Percentiles rank a stretch among this genome's conserved stretches.
phyloP scores from a whole-genome alignment of 2,888 invertebrate genomes.

The Agrilus mali region DNA sequence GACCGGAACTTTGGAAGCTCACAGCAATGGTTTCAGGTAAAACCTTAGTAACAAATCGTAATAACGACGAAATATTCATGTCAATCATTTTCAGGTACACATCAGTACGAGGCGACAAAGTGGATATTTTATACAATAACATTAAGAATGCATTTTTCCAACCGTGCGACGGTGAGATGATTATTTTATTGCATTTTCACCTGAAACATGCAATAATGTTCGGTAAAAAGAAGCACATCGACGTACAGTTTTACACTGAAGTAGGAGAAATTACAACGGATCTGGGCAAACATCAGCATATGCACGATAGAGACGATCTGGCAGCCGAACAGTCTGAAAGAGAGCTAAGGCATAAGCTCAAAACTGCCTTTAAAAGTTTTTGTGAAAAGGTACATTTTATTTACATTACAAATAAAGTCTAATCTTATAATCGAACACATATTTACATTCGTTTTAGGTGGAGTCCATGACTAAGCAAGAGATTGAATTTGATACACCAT shows the following conservation, averaged over 20 bases:
- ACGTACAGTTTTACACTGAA: slow-evolving; percentile 99
- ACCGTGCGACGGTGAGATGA: slow-evolving; percentile 98
- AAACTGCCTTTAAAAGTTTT: slow-evolving; percentile 96
- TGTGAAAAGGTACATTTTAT: slow-evolving; percentile 68
- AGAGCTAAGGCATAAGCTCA: slow-evolving; percentile 90
- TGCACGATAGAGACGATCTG: slow-evolving; percentile 98
- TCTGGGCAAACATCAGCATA: slow-evolving; percentile 97
- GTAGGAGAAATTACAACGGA: slow-evolving; percentile 99
- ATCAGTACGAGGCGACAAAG: slow-evolving; percentile 98
- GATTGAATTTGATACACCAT: slow-evolving; percentile 97
- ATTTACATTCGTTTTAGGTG: slow-evolving; percentile 35
- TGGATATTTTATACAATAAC: slow-evolving; percentile 98
- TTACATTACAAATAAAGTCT: not conserved
- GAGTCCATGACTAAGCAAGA: slow-evolving; percentile 92
- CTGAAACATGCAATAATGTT: slow-evolving; percentile 99
- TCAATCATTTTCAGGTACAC: slow-evolving; percentile 57
- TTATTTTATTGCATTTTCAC: slow-evolving; percentile 96
- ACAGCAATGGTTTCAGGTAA: slow-evolving; percentile 91
- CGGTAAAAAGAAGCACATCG: slow-evolving; percentile 93
- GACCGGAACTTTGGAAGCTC: slow-evolving; percentile 88
- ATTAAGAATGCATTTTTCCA: slow-evolving; percentile 99
- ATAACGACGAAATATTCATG: too few species aligned
- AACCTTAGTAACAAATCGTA: too few species aligned
- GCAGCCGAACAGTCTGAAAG: slow-evolving; percentile 98
- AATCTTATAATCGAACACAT: not conserved